Conservation (phyloP, 92 coral and sea anemone genomes). For the Pocillopora grandis region DNA sequence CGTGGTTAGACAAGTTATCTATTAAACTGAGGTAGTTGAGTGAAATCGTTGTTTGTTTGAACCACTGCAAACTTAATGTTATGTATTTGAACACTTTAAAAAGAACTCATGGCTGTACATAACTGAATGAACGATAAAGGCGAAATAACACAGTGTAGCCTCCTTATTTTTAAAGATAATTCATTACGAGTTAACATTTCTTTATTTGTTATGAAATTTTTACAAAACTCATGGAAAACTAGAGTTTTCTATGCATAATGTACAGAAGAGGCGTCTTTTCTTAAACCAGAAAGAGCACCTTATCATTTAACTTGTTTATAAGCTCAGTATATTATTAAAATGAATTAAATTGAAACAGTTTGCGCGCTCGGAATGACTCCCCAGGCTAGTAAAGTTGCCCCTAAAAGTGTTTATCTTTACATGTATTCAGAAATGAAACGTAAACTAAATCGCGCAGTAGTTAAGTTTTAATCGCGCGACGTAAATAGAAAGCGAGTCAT, state of each 20-base stretch:
- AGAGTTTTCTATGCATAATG: constrained; percentile 21
- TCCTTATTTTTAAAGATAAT: no score
- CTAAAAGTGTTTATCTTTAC: constrained; percentile 36
- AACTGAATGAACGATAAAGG: no score
- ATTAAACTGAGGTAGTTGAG: background rate
- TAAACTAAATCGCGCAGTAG: constrained; percentile 1
- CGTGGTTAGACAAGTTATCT: background rate
- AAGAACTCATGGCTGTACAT: no score
- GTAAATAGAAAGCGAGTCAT: background rate
- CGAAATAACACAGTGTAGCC: no score
- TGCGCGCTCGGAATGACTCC: background rate
- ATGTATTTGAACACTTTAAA: no score
- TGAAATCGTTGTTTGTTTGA: no score
- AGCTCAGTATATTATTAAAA: constrained; percentile 16
- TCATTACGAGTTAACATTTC: background rate
- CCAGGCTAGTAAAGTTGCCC: background rate
- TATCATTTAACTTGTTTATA: constrained; percentile 44
- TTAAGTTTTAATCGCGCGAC: constrained; percentile 1
- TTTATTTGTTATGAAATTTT: background rate
- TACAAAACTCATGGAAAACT: background rate
- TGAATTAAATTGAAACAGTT: background rate
- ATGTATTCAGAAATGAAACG: constrained; percentile 25
- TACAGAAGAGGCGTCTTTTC: background rate
- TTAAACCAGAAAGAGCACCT: background rate
- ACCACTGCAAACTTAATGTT: no score